These are phyloP conservation scores for Hipparchia sbordonii DNA, from an alignment of 2,888 invertebrate species.

Conservation along the genomic window DNA sequence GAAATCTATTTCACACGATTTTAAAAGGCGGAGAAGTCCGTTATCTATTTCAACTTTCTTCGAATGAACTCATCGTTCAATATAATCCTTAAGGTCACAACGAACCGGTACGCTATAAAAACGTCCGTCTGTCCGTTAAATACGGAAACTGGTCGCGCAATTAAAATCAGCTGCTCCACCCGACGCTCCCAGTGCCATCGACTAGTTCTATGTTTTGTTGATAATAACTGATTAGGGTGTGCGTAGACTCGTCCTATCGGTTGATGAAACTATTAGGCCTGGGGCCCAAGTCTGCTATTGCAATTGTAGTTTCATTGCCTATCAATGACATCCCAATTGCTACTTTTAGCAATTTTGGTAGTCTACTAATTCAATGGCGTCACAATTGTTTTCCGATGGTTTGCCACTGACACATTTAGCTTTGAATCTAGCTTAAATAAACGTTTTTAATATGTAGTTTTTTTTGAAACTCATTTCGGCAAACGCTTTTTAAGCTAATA, in stretches of 20 bases:
- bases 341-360: too few relatives aligned
- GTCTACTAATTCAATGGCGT: too few relatives aligned
- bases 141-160: slow-evolving; percentile 46
- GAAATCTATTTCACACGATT: neutral
- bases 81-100: slow-evolving; percentile 22
- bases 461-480: too few relatives aligned
- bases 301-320: too few relatives aligned
- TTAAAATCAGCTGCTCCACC: slow-evolving; percentile 60
- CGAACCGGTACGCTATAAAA: slow-evolving; percentile 33
- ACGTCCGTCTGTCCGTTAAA: slow-evolving; percentile 55
- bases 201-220: slow-evolving; percentile 26
- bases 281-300: too few relatives aligned
- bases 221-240: slow-evolving; percentile 7
- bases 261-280: too few relatives aligned
- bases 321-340: too few relatives aligned
- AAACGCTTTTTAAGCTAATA: too few relatives aligned
- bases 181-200: slow-evolving; percentile 49
- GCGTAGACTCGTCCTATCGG: neutral
- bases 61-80: slow-evolving; percentile 23
- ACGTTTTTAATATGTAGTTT: too few relatives aligned
- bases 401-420: too few relatives aligned
- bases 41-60: slow-evolving; percentile 31
- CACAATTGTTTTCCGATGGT: too few relatives aligned
- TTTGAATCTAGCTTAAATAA: too few relatives aligned
- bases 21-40: neutral